Percentiles rank a stretch among this genome's conserved stretches.
phyloP scores from a whole-genome alignment of 2,113 vertebrate genomes.

The Strix uralensis region DNA sequence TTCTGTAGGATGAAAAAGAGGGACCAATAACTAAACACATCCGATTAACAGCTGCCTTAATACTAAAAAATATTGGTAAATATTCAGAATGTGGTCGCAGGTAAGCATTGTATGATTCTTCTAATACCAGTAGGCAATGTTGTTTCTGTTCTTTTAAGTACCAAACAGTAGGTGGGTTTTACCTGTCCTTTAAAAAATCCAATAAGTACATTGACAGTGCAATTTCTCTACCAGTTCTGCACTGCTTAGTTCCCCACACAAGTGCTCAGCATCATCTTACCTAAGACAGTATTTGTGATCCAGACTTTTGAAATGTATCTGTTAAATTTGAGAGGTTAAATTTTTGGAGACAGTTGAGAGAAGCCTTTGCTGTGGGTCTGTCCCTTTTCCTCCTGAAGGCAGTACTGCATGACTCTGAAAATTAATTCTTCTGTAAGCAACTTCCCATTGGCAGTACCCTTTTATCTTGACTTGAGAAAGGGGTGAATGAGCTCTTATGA shows the following conservation, averaged over 20 bases:
- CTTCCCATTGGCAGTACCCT: not conserved
- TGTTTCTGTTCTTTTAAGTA: not conserved
- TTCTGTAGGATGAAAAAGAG: slow-evolving; percentile 95
- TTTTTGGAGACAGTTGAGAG: not conserved
- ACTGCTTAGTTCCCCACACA: not conserved
- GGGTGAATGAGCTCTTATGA: not conserved
- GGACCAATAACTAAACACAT: slow-evolving; percentile 99
- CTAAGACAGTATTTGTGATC: not conserved
- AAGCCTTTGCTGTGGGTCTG: not conserved
- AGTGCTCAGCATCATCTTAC: not conserved
- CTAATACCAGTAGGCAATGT: not conserved
- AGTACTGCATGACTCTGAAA: not conserved
- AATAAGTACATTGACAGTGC: not conserved
- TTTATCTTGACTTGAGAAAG: not conserved
- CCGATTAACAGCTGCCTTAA: slow-evolving; percentile 99
- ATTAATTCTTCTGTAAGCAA: not conserved
- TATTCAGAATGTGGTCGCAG: slow-evolving; percentile 98
- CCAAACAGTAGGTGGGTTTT: not conserved
- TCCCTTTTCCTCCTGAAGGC: not conserved
- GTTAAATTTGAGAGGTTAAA: not conserved
- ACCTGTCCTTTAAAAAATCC: not conserved
- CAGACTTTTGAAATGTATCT: not conserved
- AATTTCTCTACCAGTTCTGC: not conserved
- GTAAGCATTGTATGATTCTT: slow-evolving; percentile 76
- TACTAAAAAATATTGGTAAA: slow-evolving; percentile 99